Conservation (phyloP, 2,113 vertebrate species). For the Thinocorus orbignyianus region DNA sequence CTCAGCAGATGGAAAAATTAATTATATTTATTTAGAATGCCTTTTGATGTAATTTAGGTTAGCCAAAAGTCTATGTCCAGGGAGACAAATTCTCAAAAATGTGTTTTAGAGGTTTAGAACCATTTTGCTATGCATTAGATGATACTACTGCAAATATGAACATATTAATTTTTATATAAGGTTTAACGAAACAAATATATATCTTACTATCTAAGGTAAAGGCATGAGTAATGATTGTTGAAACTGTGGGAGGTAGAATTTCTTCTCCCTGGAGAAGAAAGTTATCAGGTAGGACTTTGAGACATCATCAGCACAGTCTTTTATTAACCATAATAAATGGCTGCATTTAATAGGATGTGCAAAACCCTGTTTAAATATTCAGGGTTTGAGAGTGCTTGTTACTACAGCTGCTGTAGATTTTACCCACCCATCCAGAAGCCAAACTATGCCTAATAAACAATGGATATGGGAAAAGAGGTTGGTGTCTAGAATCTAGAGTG, state of each 20-base stretch:
- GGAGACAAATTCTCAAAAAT: not conserved
- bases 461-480: not conserved
- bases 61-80: not conserved
- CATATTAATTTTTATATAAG: not conserved
- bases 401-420: constrained; percentile 20
- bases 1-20: not conserved
- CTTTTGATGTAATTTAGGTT: not conserved
- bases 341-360: constrained; percentile 20
- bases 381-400: not conserved
- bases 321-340: constrained; percentile 40
- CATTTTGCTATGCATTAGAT: not conserved
- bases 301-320: not conserved
- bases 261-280: not conserved
- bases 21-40: not conserved
- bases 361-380: constrained; percentile 42
- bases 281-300: not conserved
- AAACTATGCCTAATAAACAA: constrained; percentile 8
- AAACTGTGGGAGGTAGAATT: constrained; percentile 10
- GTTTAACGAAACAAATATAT: not conserved
- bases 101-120: not conserved
- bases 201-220: constrained; percentile 3
- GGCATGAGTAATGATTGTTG: not conserved
- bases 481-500: not conserved
- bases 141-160: not conserved
- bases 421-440: not conserved